Evolutionary conservation across 30 jellyfish, hydroid and myxozoan species (phyloP), one percentile per base, ranked within the genome.

Genomic region (Hydractinia symbiolongicarpus): DNA sequence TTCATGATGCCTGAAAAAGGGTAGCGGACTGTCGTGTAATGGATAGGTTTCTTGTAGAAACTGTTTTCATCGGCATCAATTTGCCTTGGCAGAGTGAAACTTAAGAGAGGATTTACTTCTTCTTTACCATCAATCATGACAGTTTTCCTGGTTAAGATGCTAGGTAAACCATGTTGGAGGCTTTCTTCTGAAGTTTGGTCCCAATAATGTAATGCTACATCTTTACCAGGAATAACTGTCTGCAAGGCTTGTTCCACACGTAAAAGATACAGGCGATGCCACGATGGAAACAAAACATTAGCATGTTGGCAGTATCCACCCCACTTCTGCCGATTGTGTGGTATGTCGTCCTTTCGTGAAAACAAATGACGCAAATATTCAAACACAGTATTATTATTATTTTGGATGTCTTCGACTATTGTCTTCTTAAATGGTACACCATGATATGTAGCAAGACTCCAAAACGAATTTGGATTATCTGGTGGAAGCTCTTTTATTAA

Each of bases 261-360:
- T 9, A 14, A 52, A 10, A 61, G 40, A 61, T 81, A 81, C 53
- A 53, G 54, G 53, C 89, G 83, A 81, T 81, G 89, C 89, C 89
- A 81, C 7, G 76, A 4, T n/a, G 84, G 89, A 21, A 81, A 81
- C 13, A 81, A 76, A 14, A 81, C 89, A 50, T 81, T 68, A 30
- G 14, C 68, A 56, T 81, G 89, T 60, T 81, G 89, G 73, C 89
- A 81, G 17, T 7, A 81, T 5, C 89, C 89, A 81, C 76, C 61
- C 89, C 89, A 81, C n/a, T 61, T 8, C 2, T 30, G 44, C 44
- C 44, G 44, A 30, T 30, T 2, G 44, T 30, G 44, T 54, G 15
- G 17, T 9, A 8, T 1, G 14, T 72, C 51, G 78, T 76, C 83
- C 44, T 30, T 30, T 30, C 44, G 44, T 30, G 44, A 30, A 30